phyloP scores from a whole-genome alignment of 2,113 vertebrate species.

The Lamprologus ornatipinnis region DNA sequence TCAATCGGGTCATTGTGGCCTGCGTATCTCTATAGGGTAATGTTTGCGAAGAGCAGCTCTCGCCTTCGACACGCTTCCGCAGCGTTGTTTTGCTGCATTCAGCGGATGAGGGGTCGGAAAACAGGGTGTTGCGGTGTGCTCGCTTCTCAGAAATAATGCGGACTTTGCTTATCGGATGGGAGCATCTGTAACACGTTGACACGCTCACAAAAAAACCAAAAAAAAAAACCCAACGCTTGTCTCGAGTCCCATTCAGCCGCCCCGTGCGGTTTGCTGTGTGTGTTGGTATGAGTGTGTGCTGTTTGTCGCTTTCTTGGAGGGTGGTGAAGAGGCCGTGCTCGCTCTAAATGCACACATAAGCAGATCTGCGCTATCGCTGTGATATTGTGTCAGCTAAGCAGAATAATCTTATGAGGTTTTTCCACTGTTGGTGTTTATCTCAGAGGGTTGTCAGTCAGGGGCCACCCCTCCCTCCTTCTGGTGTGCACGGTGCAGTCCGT shows the following conservation, averaged over 20 bases:
- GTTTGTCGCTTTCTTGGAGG: conserved; percentile 29
- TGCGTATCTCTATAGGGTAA: conserved; percentile 10
- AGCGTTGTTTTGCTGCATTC: conserved; percentile 29
- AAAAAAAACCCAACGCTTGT: not conserved
- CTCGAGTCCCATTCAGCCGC: conserved; percentile 21
- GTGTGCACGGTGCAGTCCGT: not conserved
- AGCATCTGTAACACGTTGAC: conserved; percentile 30
- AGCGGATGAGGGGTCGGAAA: conserved; percentile 56
- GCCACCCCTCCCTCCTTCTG: not conserved
- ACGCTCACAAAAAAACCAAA: not conserved
- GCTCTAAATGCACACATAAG: conserved; percentile 53
- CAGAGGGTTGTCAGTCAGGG: not conserved
- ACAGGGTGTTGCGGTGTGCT: conserved; percentile 46
- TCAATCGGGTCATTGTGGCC: conserved; percentile 45
- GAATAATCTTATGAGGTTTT: conserved; percentile 59
- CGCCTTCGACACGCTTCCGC: not conserved
- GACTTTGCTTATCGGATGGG: conserved; percentile 52
- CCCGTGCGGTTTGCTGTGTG: conserved; percentile 38
- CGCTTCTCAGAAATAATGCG: conserved; percentile 70
- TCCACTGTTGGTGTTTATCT: conserved; percentile 56
- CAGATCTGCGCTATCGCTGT: conserved; percentile 53
- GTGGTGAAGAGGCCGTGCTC: conserved; percentile 29
- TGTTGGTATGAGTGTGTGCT: not conserved
- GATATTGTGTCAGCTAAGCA: conserved; percentile 63
- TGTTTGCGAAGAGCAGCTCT: conserved; percentile 15